Conservation (phyloP, 2,888 invertebrate genomes). For the Eristalis tenax region DNA sequence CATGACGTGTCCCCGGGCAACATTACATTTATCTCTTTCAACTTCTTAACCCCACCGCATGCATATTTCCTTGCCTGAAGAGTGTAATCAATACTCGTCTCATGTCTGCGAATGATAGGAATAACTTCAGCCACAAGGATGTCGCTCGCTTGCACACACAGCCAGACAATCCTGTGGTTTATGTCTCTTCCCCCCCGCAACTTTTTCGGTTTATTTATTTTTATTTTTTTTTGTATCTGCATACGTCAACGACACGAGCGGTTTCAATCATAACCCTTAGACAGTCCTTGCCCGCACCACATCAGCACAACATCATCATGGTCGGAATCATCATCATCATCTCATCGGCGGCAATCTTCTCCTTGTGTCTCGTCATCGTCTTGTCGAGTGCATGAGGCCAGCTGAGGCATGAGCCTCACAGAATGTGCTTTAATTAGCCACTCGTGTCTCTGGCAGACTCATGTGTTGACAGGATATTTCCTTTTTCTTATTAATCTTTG, state of each 20-base stretch:
- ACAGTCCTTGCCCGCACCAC: slow-evolving; percentile 32
- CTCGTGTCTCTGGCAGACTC: slow-evolving; percentile 28
- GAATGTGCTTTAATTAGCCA: slow-evolving; percentile 63
- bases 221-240: slow-evolving; percentile 38
- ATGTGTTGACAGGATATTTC: slow-evolving; percentile 25
- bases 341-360: slow-evolving; percentile 42
- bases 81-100: slow-evolving; percentile 69
- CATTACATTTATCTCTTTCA: slow-evolving; percentile 65
- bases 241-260: slow-evolving; percentile 63
- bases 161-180: neutral
- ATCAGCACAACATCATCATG: neutral
- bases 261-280: slow-evolving; percentile 64
- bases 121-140: slow-evolving; percentile 62
- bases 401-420: slow-evolving; percentile 38
- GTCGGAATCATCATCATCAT: slow-evolving; percentile 15
- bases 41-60: slow-evolving; percentile 57
- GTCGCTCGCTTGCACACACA: slow-evolving; percentile 29
- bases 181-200: slow-evolving; percentile 2
- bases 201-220: slow-evolving; percentile 6
- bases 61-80: slow-evolving; percentile 35
- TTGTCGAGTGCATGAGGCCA: slow-evolving; percentile 50
- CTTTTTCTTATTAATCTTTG: slow-evolving; percentile 18
- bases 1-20: slow-evolving; percentile 59
- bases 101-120: slow-evolving; percentile 63
- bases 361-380: slow-evolving; percentile 28